A percentile compares a stretch with the other conserved stretches of the same genome.
Conservation (phyloP, 2,888 invertebrate species). For the Eremobia ochroleuca region DNA sequence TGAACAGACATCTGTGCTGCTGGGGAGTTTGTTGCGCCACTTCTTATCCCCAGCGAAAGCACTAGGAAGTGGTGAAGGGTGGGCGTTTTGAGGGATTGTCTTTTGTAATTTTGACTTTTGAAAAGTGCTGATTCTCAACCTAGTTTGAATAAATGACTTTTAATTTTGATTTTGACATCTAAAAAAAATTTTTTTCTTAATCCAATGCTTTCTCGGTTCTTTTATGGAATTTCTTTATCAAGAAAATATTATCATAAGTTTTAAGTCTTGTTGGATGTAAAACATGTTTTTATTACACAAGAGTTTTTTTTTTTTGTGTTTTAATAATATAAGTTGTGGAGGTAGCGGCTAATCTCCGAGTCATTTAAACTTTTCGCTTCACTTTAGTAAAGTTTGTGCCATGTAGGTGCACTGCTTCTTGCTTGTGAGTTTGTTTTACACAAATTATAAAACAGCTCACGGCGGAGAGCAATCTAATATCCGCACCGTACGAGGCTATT, state of each 20-base stretch:
- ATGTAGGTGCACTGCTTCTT: slow-evolving; percentile 12
- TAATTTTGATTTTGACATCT: too few species aligned
- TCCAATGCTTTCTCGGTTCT: too few species aligned
- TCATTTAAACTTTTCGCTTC: slow-evolving; percentile 21
- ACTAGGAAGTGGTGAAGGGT: too few species aligned
- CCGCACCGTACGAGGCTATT: not conserved
- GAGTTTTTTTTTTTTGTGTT: slow-evolving; percentile 26
- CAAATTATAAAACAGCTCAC: not conserved
- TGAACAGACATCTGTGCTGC: too few species aligned
- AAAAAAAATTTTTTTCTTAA: too few species aligned
- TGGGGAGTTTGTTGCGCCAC: too few species aligned
- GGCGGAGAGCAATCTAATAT: not conserved
- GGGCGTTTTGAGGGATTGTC: too few species aligned
- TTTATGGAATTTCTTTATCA: not conserved
- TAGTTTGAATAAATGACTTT: too few species aligned
- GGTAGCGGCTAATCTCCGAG: slow-evolving; percentile 30
- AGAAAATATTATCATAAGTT: not conserved
- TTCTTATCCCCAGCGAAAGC: too few species aligned
- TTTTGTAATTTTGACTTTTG: too few species aligned
- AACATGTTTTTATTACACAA: slow-evolving; percentile 1
- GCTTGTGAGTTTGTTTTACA: not conserved
- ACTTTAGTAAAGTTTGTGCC: slow-evolving; percentile 26
- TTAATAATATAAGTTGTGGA: slow-evolving; percentile 28
- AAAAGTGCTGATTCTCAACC: too few species aligned
- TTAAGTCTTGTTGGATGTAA: not conserved